Percentiles rank a stretch among this genome's conserved stretches.
These are phyloP conservation scores for Podarcis cretensis DNA, from an alignment of 2,113 vertebrate genomes.

Conservation along the genomic window DNA sequence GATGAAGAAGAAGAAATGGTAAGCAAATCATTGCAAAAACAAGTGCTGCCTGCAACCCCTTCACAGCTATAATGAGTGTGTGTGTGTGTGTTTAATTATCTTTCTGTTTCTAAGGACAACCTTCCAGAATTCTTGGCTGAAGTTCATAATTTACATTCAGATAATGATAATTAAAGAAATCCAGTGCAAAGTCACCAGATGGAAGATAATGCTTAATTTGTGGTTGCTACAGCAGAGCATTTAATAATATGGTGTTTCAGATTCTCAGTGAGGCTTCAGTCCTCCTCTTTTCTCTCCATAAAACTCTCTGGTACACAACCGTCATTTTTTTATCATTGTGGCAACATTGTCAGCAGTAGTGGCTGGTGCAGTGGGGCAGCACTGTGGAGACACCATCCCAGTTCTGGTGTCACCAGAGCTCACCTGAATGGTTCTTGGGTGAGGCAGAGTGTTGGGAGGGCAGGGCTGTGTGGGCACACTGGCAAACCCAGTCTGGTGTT, in stretches of 20 bases:
- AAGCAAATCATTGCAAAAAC: constrained; percentile 63
- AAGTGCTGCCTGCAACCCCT: constrained; percentile 50
- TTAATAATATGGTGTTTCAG: constrained; percentile 68
- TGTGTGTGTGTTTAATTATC: constrained; percentile 50
- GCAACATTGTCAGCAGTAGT: background rate
- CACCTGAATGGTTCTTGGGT: too few relatives aligned
- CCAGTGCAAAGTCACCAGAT: constrained; percentile 73
- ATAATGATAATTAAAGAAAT: constrained; percentile 80
- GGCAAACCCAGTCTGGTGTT: too few relatives aligned
- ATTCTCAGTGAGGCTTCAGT: constrained; percentile 63
- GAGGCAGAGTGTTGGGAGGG: too few relatives aligned
- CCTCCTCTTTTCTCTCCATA: constrained; percentile 30
- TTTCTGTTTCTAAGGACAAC: constrained; percentile 67
- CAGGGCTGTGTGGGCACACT: too few relatives aligned
- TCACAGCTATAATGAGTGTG: constrained; percentile 32
- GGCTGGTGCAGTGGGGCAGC: too few relatives aligned
- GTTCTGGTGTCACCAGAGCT: too few relatives aligned
- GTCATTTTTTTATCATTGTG: background rate
- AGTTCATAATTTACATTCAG: constrained; percentile 75
- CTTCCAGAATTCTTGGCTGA: constrained; percentile 73
- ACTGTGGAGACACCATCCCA: too few relatives aligned
- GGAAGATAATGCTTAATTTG: constrained; percentile 76
- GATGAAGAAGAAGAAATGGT: constrained; percentile 37
- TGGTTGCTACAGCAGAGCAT: constrained; percentile 65
- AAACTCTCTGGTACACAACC: constrained; percentile 31